Evolutionary conservation across 2,888 invertebrate genomes (phyloP).

Genomic region (Ischnus inquisitorius): DNA sequence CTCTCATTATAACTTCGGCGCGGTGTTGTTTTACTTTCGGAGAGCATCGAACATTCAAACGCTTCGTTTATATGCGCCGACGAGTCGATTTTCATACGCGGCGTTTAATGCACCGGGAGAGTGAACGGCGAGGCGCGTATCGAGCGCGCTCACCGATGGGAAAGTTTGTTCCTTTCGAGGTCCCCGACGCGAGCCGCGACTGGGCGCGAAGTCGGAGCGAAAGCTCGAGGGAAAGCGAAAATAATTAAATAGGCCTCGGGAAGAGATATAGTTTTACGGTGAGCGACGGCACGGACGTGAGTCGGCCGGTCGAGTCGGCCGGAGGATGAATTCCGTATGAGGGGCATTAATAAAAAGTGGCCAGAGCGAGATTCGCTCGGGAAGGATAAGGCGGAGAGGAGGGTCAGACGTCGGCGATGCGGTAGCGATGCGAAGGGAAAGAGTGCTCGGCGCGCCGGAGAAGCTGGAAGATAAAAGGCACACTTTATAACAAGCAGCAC

Average conservation of each 20-base stretch:
- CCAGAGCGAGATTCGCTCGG: slow-evolving; percentile 39
- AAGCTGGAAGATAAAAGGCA: slow-evolving; percentile 72
- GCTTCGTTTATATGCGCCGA: slow-evolving; percentile 19
- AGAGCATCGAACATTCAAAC: slow-evolving; percentile 42
- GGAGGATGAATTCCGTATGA: slow-evolving; percentile 21
- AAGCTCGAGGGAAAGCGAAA: neutral
- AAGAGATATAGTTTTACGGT: neutral
- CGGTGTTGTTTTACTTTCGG: slow-evolving; percentile 33
- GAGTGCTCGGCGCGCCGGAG: slow-evolving; percentile 46
- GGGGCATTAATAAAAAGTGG: neutral
- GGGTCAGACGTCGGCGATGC: slow-evolving; percentile 41
- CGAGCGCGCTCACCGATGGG: neutral
- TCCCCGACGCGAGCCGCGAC: neutral
- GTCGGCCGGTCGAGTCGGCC: neutral
- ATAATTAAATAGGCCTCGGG: neutral
- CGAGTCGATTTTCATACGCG: slow-evolving; percentile 17
- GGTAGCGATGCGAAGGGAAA: slow-evolving; percentile 17
- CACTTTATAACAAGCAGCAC: slow-evolving; percentile 75
- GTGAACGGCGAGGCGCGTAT: slow-evolving; percentile 10
- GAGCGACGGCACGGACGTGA: neutral
- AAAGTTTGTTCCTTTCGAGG: slow-evolving; percentile 19
- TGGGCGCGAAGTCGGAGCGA: neutral
- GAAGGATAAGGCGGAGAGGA: slow-evolving; percentile 48
- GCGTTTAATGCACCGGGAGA: slow-evolving; percentile 12
- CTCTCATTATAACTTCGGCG: slow-evolving; percentile 40